Conservation (phyloP, 2,888 invertebrate genomes). For the Eledone cirrhosa region DNA sequence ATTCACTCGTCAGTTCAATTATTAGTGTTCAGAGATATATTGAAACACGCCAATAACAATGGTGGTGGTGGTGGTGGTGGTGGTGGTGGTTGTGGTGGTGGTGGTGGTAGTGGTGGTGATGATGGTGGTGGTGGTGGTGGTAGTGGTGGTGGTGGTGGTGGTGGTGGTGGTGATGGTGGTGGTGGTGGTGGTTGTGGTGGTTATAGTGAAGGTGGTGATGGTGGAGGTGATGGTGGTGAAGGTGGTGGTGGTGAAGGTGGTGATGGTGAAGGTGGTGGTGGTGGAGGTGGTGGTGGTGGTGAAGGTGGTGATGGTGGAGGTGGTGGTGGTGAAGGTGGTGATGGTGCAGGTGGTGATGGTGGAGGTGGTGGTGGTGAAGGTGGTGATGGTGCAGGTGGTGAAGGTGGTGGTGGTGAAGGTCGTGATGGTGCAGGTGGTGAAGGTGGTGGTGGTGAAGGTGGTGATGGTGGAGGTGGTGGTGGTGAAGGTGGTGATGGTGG, state of each 20-base stretch:
- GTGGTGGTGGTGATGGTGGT: neutral
- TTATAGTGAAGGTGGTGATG: too few species aligned
- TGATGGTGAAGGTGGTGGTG: neutral
- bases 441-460: neutral
- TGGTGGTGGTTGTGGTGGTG: too few species aligned
- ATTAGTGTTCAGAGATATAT: too few species aligned
- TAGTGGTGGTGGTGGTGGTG: neutral
- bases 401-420: too few species aligned
- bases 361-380: neutral
- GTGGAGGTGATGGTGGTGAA: neutral
- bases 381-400: neutral
- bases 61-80: too few species aligned
- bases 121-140: neutral
- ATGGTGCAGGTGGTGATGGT: conserved; percentile 8
- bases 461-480: neutral
- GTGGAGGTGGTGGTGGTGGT: neutral
- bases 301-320: neutral
- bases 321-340: neutral
- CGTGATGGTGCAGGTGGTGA: neutral
- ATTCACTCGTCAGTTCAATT: too few species aligned
- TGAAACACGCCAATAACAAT: too few species aligned
- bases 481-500: too few species aligned
- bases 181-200: too few species aligned
- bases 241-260: neutral
- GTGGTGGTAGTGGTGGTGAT: too few species aligned